Base-by-base conservation (phyloP, 2,113 vertebrate species). In the Hylia prasina region DNA sequence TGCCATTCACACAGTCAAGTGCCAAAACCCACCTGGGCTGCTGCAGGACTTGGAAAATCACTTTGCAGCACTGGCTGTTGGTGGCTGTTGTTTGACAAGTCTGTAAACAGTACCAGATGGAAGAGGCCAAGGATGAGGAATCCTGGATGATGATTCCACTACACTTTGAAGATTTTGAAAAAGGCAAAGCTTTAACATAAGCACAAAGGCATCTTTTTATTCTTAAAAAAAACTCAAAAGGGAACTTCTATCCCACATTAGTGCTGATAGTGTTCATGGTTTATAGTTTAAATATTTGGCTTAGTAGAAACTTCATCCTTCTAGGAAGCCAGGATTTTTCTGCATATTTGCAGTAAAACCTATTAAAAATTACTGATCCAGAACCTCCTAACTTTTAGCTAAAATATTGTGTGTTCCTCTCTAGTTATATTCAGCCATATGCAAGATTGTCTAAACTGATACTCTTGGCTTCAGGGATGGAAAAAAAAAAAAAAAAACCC, bases 31-130 rank as follows among this genome's bases (percentile, higher is more conserved):
- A 10, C 27, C 47, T 7, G 27, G 45, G 48, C 58, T 56, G 22
- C 1, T 9, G 22, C 2, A 9, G 0, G 21, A 22, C 19, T 20
- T 19, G 7, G 17, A 44, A 51, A 63, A 63, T 45, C 9, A 1
- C 47, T 48, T 20, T 12, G 20, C 25, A 61, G 68, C 48, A 23
- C 6, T 3, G 51, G 35, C 27, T 57, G 6, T 2, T 13, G 56
- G 24, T 11, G 45, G 33, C 39, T 39, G 58, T 1, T 63, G n/a
- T 71, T 56, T 31, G 24, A 40, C 37, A 63, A 70, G 35, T 14
- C 37, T 39, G 28, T 16, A 51, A 50, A 19, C 11, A 6, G 23
- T 6, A 17, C 33, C 3, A 5, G 60, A n/a, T 7, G 35, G 28
- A 54, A 71, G 39, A 78, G 30, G 42, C 0, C 2, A 75, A 37